phyloP scores from a whole-genome alignment of 1,140 invertebrate species.

The Bombus huntii region DNA sequence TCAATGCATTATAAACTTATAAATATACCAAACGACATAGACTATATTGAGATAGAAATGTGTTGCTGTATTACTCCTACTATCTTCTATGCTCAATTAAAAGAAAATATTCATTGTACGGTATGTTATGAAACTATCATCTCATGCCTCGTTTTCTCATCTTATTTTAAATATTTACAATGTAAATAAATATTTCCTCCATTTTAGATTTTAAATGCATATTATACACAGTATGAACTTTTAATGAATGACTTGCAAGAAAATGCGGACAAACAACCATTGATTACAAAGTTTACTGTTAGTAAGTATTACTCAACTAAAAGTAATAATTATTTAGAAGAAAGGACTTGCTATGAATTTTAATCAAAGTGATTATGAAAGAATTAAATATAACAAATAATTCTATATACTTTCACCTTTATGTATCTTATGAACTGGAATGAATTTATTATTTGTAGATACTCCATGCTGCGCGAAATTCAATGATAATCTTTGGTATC shows the following conservation, averaged over 20 bases:
- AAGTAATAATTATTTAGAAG: not conserved
- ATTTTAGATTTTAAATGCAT: constrained; percentile 52
- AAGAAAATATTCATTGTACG: constrained; percentile 47
- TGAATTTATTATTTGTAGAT: constrained; percentile 50
- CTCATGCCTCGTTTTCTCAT: not conserved
- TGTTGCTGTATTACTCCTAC: constrained; percentile 17
- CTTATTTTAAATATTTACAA: not conserved
- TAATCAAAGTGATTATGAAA: not conserved
- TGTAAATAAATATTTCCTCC: constrained; percentile 13
- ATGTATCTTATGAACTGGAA: not conserved
- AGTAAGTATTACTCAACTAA: constrained; percentile 51
- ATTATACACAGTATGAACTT: constrained; percentile 35
- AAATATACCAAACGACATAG: constrained; percentile 43
- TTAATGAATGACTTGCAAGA: constrained; percentile 67
- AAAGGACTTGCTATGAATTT: not conserved
- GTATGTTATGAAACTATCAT: constrained; percentile 18
- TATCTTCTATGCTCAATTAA: constrained; percentile 47
- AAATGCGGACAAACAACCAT: constrained; percentile 57
- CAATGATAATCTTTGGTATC: constrained; percentile 81
- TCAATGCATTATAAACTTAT: constrained; percentile 27
- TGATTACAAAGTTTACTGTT: constrained; percentile 45
- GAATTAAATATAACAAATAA: not conserved
- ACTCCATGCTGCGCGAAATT: constrained; percentile 73
- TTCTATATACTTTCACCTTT: not conserved
- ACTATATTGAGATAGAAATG: constrained; percentile 63